phyloP scores from a whole-genome alignment of 2,888 invertebrate species.

The Peribatodes rhomboidaria region DNA sequence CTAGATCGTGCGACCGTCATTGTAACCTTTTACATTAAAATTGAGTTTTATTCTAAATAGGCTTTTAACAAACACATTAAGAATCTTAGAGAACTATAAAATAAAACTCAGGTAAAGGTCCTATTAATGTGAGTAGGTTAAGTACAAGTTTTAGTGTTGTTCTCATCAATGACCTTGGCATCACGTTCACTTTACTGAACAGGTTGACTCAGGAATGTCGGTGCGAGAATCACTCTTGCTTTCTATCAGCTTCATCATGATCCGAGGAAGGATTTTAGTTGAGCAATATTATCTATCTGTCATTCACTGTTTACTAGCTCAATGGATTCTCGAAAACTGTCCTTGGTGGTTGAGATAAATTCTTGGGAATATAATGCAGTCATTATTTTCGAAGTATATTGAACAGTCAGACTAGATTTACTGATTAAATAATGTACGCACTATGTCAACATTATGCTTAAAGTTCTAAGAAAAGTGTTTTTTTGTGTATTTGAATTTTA shows the following conservation, averaged over 20 bases:
- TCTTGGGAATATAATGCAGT: slow-evolving; percentile 20
- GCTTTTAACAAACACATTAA: slow-evolving; percentile 26
- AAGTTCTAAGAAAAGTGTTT: slow-evolving; percentile 6
- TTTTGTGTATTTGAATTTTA: background rate
- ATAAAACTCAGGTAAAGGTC: slow-evolving; percentile 29
- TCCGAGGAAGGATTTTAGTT: slow-evolving; percentile 24
- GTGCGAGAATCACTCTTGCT: slow-evolving; percentile 62
- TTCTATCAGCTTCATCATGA: slow-evolving; percentile 54
- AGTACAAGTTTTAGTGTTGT: slow-evolving; percentile 51
- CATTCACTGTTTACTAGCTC: background rate
- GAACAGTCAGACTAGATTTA: slow-evolving; percentile 3
- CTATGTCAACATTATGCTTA: background rate
- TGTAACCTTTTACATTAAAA: slow-evolving; percentile 6
- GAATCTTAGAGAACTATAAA: slow-evolving; percentile 15
- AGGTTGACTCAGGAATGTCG: slow-evolving; percentile 69
- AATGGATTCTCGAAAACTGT: slow-evolving; percentile 23
- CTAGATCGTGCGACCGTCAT: slow-evolving; percentile 3
- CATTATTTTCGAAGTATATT: slow-evolving; percentile 30
- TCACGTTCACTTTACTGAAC: slow-evolving; percentile 71
- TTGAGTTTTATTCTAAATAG: slow-evolving; percentile 22
- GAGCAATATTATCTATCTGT: slow-evolving; percentile 13
- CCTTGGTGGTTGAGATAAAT: slow-evolving; percentile 26
- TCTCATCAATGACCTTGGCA: slow-evolving; percentile 76
- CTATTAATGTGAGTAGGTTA: slow-evolving; percentile 44
- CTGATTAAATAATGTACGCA: background rate